Evolutionary conservation across 2,113 vertebrate species (phyloP).

Genomic region (Percina caprodes): DNA sequence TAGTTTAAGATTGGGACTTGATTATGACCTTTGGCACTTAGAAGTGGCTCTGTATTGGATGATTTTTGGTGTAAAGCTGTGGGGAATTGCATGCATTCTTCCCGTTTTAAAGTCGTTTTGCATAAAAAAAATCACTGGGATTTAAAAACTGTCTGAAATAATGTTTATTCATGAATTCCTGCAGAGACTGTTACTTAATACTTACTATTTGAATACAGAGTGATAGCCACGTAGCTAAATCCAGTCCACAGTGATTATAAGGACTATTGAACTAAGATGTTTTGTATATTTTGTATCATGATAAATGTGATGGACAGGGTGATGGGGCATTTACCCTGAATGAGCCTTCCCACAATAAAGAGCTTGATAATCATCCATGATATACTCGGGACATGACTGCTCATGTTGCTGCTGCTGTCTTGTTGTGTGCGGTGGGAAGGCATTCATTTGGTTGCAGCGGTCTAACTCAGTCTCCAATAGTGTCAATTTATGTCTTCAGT

Average conservation of each 20-base stretch:
- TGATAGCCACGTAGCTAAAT: constrained; percentile 1
- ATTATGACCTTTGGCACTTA: constrained; percentile 15
- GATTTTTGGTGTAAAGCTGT: constrained; percentile 1
- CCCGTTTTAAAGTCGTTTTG: background rate
- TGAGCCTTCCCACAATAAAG: constrained; percentile 34
- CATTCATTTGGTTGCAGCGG: constrained; percentile 41
- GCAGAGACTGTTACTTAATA: background rate
- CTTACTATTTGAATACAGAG: background rate
- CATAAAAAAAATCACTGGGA: constrained; percentile 1
- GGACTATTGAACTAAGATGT: background rate
- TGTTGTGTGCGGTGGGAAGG: constrained; percentile 38
- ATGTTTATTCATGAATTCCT: constrained; percentile 11
- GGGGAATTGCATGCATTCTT: background rate
- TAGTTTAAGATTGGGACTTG: background rate
- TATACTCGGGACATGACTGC: constrained; percentile 27
- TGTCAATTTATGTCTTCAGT: constrained; percentile 52
- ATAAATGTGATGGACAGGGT: constrained; percentile 21
- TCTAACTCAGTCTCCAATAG: constrained; percentile 40
- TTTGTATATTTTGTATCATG: constrained; percentile 11
- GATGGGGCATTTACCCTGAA: background rate
- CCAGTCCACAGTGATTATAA: background rate
- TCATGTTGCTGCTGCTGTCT: constrained; percentile 49
- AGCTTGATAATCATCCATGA: constrained; percentile 44
- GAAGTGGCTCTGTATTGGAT: background rate
- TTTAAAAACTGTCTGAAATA: constrained; percentile 1